Conservation (phyloP, 2,113 vertebrate genomes). For the Orientallactaga bullata region DNA sequence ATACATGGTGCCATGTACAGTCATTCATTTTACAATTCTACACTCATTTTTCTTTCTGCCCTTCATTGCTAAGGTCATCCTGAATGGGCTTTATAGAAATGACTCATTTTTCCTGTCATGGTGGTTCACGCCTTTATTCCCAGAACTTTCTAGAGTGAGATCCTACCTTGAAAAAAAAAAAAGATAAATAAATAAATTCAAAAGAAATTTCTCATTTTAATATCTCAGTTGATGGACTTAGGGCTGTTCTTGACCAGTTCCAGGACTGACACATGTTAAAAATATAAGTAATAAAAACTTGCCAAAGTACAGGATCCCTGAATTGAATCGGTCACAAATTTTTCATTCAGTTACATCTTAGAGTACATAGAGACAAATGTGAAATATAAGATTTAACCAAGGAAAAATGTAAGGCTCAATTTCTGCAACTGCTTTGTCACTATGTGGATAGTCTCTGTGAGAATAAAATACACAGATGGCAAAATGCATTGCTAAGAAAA, state of each 20-base stretch:
- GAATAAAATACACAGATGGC: background rate
- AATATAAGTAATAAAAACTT: background rate
- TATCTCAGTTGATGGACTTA: background rate
- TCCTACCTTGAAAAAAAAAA: too few relatives aligned
- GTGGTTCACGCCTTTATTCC: too few relatives aligned
- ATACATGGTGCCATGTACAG: accelerated
- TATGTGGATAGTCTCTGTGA: background rate
- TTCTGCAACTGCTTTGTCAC: background rate
- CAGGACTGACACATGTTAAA: background rate
- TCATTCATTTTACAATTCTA: background rate
- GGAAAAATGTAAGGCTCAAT: background rate
- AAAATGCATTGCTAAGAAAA: background rate
- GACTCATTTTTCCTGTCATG: background rate
- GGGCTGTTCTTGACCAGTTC: background rate
- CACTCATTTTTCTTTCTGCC: background rate
- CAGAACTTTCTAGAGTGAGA: too few relatives aligned
- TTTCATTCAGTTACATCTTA: background rate
- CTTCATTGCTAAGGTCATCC: background rate
- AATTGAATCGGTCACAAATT: background rate
- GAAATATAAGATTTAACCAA: background rate
- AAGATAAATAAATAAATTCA: background rate
- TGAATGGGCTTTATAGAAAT: background rate
- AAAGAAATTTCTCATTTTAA: background rate
- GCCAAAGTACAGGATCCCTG: background rate
- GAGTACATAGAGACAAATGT: accelerated